phyloP scores from a whole-genome alignment of 2,797 vertebrate genomes.

The Manis crassicaudata region DNA sequence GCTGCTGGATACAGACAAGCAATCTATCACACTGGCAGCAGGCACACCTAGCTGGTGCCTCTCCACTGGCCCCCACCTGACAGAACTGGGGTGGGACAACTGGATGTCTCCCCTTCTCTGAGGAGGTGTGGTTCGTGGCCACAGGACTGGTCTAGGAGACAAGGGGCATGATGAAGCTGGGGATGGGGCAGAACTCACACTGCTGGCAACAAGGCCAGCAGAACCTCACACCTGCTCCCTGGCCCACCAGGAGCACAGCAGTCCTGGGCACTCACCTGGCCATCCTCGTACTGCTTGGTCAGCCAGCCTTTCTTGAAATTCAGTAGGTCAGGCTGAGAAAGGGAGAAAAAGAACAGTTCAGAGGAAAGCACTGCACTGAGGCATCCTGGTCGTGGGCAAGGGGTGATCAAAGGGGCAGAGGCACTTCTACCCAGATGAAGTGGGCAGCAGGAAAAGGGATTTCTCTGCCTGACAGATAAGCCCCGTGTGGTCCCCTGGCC shows the following conservation, averaged over 20 bases:
- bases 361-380: neutral
- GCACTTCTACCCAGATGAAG: neutral
- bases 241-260: rapidly evolving
- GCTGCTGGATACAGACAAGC: neutral
- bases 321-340: slow-evolving; percentile 94
- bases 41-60: neutral
- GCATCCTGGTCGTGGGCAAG: neutral
- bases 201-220: rapidly evolving
- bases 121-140: neutral
- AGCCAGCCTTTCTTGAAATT: slow-evolving; percentile 99
- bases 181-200: neutral
- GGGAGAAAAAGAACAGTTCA: slow-evolving; percentile 56
- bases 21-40: neutral
- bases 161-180: rapidly evolving
- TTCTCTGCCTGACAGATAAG: neutral
- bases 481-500: neutral
- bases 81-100: neutral
- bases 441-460: neutral
- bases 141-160: neutral
- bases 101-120: neutral
- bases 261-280: slow-evolving; percentile 89
- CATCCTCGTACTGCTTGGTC: slow-evolving; percentile 97
- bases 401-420: neutral
- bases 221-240: neutral
- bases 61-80: neutral